Percentiles rank a stretch among this genome's conserved stretches.
Evolutionary conservation across 2,797 vertebrate species (phyloP).

Genomic region (Parambassis ranga): DNA sequence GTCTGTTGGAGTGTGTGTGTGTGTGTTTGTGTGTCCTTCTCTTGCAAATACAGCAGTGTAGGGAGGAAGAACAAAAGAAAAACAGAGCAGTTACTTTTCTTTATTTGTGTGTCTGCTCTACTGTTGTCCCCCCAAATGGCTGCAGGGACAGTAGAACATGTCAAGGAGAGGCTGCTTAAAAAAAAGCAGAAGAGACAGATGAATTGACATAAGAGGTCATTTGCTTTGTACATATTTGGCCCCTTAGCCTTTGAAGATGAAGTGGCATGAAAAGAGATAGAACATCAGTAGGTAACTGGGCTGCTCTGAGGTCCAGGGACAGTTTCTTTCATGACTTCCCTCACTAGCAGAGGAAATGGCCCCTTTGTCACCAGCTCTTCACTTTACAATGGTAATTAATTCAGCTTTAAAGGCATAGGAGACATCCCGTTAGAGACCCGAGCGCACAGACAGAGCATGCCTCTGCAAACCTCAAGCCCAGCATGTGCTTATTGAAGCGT

Average conservation of each 20-base stretch:
- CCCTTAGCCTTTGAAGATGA: constrained; percentile 72
- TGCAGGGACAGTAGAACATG: constrained; percentile 23
- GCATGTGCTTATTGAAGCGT: constrained; percentile 26
- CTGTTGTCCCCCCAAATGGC: constrained; percentile 18
- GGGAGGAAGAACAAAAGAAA: not conserved
- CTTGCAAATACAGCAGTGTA: constrained; percentile 40
- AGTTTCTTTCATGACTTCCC: constrained; percentile 61
- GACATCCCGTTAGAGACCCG: constrained; percentile 48
- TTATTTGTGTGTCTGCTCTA: constrained; percentile 8
- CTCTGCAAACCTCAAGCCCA: constrained; percentile 19
- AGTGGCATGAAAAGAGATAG: constrained; percentile 70
- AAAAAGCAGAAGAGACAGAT: constrained; percentile 49
- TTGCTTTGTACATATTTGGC: constrained; percentile 69
- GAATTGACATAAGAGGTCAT: constrained; percentile 75
- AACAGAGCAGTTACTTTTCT: constrained; percentile 14
- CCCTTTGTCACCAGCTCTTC: constrained; percentile 55
- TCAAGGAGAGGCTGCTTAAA: constrained; percentile 44
- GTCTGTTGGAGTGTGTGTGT: no score
- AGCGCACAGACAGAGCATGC: constrained; percentile 16
- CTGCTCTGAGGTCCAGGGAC: constrained; percentile 62
- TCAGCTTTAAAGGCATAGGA: constrained; percentile 62
- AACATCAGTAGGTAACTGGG: constrained; percentile 69
- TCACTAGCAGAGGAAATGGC: constrained; percentile 57
- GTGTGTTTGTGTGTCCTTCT: constrained; percentile 23
- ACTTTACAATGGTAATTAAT: constrained; percentile 77